Conservation (phyloP, 2,797 vertebrate species). For the Vultur gryphus region DNA sequence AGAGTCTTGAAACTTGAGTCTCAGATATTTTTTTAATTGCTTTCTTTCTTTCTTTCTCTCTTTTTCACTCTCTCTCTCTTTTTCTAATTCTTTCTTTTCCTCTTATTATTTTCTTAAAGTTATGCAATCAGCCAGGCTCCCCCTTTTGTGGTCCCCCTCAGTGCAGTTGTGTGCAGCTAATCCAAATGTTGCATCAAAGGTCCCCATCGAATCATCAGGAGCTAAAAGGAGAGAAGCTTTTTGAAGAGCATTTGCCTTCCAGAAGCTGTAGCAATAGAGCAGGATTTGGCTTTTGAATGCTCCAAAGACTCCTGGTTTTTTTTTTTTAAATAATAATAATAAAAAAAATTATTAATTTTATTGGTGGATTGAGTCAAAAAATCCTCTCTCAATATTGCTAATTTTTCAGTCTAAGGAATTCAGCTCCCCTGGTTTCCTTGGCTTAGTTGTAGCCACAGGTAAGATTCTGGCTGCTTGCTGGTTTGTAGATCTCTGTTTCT, state of each 20-base stretch:
- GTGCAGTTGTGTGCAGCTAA: constrained; percentile 62
- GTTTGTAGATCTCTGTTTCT: constrained; percentile 76
- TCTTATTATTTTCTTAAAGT: constrained; percentile 69
- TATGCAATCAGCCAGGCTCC: constrained; percentile 51
- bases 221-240: constrained; percentile 53
- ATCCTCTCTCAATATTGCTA: constrained; percentile 20
- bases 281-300: constrained; percentile 68
- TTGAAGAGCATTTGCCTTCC: constrained; percentile 59
- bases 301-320: constrained; percentile 69
- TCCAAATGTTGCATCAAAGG: constrained; percentile 65
- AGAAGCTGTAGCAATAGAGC: constrained; percentile 60
- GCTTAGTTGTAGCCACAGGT: constrained; percentile 83
- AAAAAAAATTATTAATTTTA: constrained; percentile 9
- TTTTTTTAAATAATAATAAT: not conserved
- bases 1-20: constrained; percentile 79
- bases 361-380: constrained; percentile 25
- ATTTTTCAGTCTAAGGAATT: constrained; percentile 68
- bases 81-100: constrained; percentile 29
- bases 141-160: constrained; percentile 55
- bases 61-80: not conserved
- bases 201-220: constrained; percentile 60
- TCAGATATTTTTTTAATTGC: constrained; percentile 55
- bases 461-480: constrained; percentile 73
- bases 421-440: constrained; percentile 69
- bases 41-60: not conserved